Percentiles rank a stretch among this genome's conserved stretches.
phyloP scores from a whole-genome alignment of 2,113 vertebrate genomes.

The Nycticorax nycticorax region DNA sequence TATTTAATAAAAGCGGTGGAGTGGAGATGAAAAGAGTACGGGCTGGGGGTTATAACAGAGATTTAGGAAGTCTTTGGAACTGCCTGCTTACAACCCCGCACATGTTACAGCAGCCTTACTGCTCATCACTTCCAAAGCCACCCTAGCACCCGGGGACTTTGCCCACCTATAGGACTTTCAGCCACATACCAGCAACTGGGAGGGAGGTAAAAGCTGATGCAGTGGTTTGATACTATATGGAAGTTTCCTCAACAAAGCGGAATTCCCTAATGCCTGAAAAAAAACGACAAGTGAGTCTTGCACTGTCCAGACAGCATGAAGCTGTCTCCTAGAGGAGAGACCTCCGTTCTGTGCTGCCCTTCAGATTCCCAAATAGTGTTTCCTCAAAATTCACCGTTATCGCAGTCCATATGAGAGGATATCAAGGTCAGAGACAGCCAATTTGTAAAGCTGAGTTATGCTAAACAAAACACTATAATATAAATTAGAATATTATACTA shows the following conservation, averaged over 20 bases:
- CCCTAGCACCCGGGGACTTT: not conserved
- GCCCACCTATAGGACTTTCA: not conserved
- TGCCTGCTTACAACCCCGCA: too few species aligned
- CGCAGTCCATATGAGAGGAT: not conserved
- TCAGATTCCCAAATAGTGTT: not conserved
- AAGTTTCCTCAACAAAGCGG: not conserved
- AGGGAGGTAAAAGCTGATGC: not conserved
- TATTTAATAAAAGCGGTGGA: not conserved
- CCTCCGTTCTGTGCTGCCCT: not conserved
- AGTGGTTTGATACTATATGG: not conserved
- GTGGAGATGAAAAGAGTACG: not conserved
- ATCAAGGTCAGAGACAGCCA: not conserved
- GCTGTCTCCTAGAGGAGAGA: not conserved
- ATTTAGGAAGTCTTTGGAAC: too few species aligned
- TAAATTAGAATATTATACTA: not conserved
- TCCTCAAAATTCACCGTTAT: not conserved
- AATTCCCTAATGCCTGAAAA: not conserved
- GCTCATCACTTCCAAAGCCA: not conserved
- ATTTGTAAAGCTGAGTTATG: not conserved
- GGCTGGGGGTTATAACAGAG: not conserved
- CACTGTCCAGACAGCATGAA: accelerated
- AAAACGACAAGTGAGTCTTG: not conserved
- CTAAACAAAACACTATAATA: not conserved
- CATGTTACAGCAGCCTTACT: not conserved
- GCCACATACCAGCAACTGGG: not conserved